Evolutionary conservation across 2,113 vertebrate genomes (phyloP).

Genomic region (Rana temporaria): DNA sequence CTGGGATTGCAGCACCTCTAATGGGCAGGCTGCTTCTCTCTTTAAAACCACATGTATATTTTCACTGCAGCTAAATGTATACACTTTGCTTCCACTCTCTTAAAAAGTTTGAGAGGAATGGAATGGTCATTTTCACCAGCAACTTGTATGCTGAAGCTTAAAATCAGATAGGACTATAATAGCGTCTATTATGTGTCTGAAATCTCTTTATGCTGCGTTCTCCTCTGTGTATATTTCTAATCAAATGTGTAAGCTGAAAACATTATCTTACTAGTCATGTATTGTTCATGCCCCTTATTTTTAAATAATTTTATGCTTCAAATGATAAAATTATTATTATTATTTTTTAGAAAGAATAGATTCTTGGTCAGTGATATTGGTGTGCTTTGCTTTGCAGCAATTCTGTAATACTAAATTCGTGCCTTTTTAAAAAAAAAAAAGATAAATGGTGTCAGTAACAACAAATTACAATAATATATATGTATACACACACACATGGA

Average conservation of each 20-base stretch:
- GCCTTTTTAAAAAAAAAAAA: too few species aligned
- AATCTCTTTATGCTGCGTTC: constrained; percentile 16
- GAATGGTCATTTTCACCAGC: constrained; percentile 34
- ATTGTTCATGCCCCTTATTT: not conserved
- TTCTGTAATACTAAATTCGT: too few species aligned
- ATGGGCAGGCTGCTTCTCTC: constrained; percentile 15
- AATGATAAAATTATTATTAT: too few species aligned
- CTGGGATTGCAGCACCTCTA: not conserved
- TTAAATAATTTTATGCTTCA: not conserved
- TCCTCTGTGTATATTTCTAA: not conserved
- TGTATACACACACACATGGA: too few species aligned
- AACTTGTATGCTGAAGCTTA: constrained; percentile 9
- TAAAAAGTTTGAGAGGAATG: constrained; percentile 6
- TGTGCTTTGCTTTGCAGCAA: not conserved
- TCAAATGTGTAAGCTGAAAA: not conserved
- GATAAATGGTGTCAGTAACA: too few species aligned
- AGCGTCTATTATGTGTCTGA: not conserved
- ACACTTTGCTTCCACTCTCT: constrained; percentile 27
- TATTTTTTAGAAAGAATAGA: not conserved
- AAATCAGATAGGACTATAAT: constrained; percentile 30
- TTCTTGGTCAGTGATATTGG: too few species aligned
- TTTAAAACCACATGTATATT: constrained; percentile 48
- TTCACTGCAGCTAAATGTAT: constrained; percentile 44
- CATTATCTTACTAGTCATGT: not conserved
- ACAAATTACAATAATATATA: too few species aligned